Conservation (phyloP, 1,140 invertebrate genomes). For the Brachionus sp. region DNA sequence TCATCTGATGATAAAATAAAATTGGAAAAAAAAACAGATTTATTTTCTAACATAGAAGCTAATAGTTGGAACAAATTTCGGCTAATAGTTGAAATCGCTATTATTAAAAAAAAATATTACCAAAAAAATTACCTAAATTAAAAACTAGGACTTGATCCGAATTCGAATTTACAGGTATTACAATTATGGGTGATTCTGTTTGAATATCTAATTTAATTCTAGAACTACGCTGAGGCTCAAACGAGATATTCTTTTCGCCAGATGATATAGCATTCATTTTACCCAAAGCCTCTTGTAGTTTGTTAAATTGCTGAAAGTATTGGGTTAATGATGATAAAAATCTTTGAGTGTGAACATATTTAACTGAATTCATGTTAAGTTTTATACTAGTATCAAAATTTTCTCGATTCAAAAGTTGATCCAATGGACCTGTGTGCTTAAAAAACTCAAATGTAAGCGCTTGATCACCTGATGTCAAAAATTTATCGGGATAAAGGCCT, state of each 20-base stretch:
- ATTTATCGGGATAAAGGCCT: slow-evolving; percentile 74
- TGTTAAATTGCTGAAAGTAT: slow-evolving; percentile 80
- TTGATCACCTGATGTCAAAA: slow-evolving; percentile 73
- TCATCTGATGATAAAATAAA: too few relatives aligned
- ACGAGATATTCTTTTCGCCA: slow-evolving; percentile 56
- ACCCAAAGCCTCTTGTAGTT: slow-evolving; percentile 71
- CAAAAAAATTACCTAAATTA: too few relatives aligned
- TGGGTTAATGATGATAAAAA: slow-evolving; percentile 80
- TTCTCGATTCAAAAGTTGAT: slow-evolving; percentile 55
- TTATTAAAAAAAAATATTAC: too few relatives aligned
- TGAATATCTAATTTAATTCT: slow-evolving; percentile 69
- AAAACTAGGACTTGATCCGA: slow-evolving; percentile 73
- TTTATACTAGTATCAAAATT: slow-evolving; percentile 75
- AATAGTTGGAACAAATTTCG: too few relatives aligned
- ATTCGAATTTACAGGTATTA: slow-evolving; percentile 78
- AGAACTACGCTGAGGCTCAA: slow-evolving; percentile 54
- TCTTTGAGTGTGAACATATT: slow-evolving; percentile 88
- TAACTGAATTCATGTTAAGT: slow-evolving; percentile 63
- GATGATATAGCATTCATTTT: slow-evolving; percentile 61
- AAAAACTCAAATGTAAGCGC: slow-evolving; percentile 73
- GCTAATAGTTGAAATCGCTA: too few relatives aligned
- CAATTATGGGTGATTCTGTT: slow-evolving; percentile 76
- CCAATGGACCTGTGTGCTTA: slow-evolving; percentile 61
- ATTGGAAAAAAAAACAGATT: too few relatives aligned
- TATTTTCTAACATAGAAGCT: too few relatives aligned